phyloP scores from a whole-genome alignment of 1,140 invertebrate species.

The Drosophila bocki region DNA sequence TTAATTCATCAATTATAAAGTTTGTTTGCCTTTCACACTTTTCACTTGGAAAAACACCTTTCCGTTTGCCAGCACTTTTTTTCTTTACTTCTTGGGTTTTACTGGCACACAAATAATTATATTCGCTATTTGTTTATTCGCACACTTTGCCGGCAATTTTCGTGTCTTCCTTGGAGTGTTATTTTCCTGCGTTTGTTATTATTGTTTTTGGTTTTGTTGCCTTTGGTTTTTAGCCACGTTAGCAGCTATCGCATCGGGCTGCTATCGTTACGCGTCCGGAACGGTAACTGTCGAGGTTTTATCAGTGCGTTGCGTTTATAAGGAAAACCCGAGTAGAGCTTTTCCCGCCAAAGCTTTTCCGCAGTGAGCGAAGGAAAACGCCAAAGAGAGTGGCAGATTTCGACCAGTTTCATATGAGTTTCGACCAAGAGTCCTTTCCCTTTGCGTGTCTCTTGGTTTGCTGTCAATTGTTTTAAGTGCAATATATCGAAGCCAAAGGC shows the following conservation, averaged over 20 bases:
- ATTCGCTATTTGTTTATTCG: conserved; percentile 32
- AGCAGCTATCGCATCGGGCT: conserved; percentile 30
- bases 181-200: conserved; percentile 29
- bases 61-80: conserved; percentile 16
- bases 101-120: conserved; percentile 27
- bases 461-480: conserved; percentile 75
- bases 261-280: conserved; percentile 69
- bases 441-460: conserved; percentile 18
- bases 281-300: conserved; percentile 72
- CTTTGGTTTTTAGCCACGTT: conserved; percentile 6
- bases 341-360: conserved; percentile 53
- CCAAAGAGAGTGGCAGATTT: conserved; percentile 41
- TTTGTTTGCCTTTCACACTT: conserved; percentile 32
- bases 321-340: conserved; percentile 41
- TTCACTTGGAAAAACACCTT: conserved; percentile 27
- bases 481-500: conserved; percentile 58
- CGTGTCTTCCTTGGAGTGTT: conserved; percentile 24
- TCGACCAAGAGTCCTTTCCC: conserved; percentile 40
- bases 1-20: conserved; percentile 41
- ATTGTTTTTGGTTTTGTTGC: conserved; percentile 18
- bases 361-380: conserved; percentile 16
- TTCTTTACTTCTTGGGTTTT: background rate
- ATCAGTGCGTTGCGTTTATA: conserved; percentile 67
- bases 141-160: conserved; percentile 61
- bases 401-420: conserved; percentile 57